Base-by-base conservation (phyloP, 1,140 invertebrate genomes). In the Drosophila parabipectinata region DNA sequence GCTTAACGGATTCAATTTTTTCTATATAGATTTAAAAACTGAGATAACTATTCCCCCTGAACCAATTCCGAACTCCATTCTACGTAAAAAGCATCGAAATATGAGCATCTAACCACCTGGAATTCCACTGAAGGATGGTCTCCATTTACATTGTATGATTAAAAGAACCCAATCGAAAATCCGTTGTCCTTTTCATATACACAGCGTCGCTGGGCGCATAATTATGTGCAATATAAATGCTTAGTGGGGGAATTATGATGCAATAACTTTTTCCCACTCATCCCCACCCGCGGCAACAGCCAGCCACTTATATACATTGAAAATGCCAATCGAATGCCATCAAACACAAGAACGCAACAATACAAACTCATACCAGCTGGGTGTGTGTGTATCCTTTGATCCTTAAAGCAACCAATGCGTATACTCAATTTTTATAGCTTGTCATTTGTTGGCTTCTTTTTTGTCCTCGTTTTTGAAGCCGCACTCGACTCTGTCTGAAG, bases 341-440 rank as follows among this genome's bases (percentile, higher is more conserved):
- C 54, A 57, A 69, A 32, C 37, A 71, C 18, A 71, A 39, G 34
- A n/a, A 32, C 18, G 48, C 32, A 56, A 14, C 10, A 45, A 45
- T 18, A 37, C 10, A 30, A 12, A 47, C 47, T 44, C 45, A 55
- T 47, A 59, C 58, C 73, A 15, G 7, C 39, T 14, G 28, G 26
- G 45, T 44, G 37, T 30, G 47, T 48, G 51, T 26, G 50, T 28
- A 69, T 68, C 68, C 72, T 56, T 64, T 85, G 81, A 85, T 81
- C 81, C 77, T 66, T 77, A 87, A 75, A 87, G 81, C 66, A 81
- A 81, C 67, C 82, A 85, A 66, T 85, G 78, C 82, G 81, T 81
- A 85, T 77, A 81, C 82, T 87, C 77, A 84, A 87, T 87, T 85
- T 85, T 85, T 85, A 85, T 81, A 69, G 81, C 79, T 85, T 87